These are phyloP conservation scores for Vollenhovia emeryi DNA, from an alignment of 1,140 invertebrate genomes.

Conservation along the genomic window DNA sequence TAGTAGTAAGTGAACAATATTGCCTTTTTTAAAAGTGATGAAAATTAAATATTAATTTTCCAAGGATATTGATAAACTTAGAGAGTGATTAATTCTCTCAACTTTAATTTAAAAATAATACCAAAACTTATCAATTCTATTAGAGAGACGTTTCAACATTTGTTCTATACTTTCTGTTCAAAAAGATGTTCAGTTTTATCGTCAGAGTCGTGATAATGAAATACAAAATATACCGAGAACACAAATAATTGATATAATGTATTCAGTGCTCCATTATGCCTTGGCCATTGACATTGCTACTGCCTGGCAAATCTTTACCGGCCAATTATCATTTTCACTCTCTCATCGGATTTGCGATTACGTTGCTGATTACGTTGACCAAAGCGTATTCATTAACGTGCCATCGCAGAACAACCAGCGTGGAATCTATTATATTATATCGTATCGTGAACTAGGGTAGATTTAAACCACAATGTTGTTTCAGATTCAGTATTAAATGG, in stretches of 20 bases:
- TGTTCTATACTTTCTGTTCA: neutral
- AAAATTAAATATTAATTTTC: neutral
- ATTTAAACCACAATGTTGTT: conserved; percentile 10
- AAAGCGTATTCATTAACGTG: conserved; percentile 38
- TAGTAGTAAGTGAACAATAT: neutral
- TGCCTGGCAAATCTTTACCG: conserved; percentile 34
- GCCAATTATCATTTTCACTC: conserved; percentile 52
- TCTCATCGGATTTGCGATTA: conserved; percentile 26
- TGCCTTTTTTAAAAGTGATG: no score
- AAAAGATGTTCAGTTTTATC: neutral
- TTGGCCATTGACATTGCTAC: neutral
- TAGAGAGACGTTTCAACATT: neutral
- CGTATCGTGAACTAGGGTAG: conserved; percentile 4
- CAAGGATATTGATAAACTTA: neutral
- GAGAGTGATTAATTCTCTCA: neutral
- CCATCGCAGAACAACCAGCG: neutral
- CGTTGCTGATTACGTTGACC: conserved; percentile 12
- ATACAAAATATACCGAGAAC: neutral
- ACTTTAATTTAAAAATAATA: neutral
- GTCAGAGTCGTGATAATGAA: neutral
- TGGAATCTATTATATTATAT: conserved; percentile 50
- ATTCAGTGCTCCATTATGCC: conserved; percentile 12
- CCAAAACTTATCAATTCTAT: neutral
- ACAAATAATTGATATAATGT: conserved; percentile 40
- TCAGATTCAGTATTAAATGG: conserved; percentile 2